phyloP scores from a whole-genome alignment of 1,140 invertebrate genomes.

The Anastrepha ludens region DNA sequence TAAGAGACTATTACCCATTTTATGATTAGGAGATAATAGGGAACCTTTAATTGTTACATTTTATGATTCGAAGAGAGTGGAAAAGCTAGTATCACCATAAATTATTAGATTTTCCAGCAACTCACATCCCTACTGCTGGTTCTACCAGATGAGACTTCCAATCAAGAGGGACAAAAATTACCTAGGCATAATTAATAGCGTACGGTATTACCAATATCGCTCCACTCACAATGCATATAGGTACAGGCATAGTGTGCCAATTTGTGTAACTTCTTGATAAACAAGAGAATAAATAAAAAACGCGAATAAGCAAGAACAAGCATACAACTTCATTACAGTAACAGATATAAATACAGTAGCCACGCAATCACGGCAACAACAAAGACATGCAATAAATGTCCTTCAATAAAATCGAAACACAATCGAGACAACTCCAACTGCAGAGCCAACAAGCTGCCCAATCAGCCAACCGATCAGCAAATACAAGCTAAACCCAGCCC shows the following conservation, averaged over 20 bases:
- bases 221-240: too few species aligned
- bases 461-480: constrained; percentile 19
- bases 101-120: too few species aligned
- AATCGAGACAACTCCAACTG: neutral
- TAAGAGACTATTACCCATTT: too few species aligned
- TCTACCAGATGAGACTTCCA: too few species aligned
- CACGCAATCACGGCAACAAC: constrained; percentile 19
- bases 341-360: neutral
- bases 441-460: neutral
- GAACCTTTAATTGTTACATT: too few species aligned
- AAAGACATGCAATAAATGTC: constrained; percentile 8
- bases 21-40: too few species aligned
- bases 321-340: neutral
- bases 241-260: neutral
- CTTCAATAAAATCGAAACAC: constrained; percentile 51
- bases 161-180: too few species aligned
- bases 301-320: neutral
- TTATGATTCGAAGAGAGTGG: too few species aligned
- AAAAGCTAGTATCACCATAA: too few species aligned
- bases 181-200: too few species aligned
- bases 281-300: neutral
- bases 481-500: neutral
- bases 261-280: neutral
- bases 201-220: too few species aligned
- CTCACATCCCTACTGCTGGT: too few species aligned